Percentiles rank a stretch among this genome's conserved stretches.
Conservation (phyloP, 2,888 invertebrate genomes). For the Chalcosyrphus nemorum region DNA sequence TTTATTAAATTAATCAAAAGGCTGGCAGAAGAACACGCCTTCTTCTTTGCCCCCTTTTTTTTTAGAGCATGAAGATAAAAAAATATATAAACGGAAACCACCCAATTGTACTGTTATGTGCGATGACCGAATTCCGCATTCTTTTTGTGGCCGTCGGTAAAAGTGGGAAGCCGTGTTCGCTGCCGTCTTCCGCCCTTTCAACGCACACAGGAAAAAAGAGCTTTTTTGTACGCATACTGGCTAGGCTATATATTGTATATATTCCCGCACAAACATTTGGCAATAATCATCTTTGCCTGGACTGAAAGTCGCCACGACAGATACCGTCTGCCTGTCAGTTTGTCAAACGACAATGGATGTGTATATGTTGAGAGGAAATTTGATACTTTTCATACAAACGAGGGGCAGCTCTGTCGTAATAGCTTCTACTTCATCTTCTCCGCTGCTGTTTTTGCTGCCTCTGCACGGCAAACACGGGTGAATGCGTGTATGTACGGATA, state of each 20-base stretch:
- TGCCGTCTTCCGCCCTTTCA: conserved; percentile 16
- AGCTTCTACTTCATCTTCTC: conserved; percentile 70
- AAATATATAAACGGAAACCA: conserved; percentile 32
- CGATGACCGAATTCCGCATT: conserved; percentile 51
- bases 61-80: not conserved
- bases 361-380: conserved; percentile 54
- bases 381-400: conserved; percentile 70
- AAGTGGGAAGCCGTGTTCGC: not conserved
- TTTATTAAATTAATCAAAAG: conserved; percentile 67
- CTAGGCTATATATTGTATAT: not conserved
- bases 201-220: not conserved
- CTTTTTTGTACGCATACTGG: conserved; percentile 2
- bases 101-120: conserved; percentile 50
- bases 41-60: conserved; percentile 7
- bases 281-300: conserved; percentile 48
- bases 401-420: conserved; percentile 73
- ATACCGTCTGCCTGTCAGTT: conserved; percentile 68
- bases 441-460: conserved; percentile 50
- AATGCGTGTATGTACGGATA: conserved; percentile 23
- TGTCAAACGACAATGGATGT: conserved; percentile 58
- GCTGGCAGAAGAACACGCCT: conserved; percentile 33
- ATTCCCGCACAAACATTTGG: conserved; percentile 50
- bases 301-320: conserved; percentile 68
- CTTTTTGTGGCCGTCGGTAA: conserved; percentile 16
- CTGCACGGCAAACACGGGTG: conserved; percentile 30